Evolutionary conservation across 2,797 vertebrate species (phyloP).

Genomic region (Alcedo atthis): DNA sequence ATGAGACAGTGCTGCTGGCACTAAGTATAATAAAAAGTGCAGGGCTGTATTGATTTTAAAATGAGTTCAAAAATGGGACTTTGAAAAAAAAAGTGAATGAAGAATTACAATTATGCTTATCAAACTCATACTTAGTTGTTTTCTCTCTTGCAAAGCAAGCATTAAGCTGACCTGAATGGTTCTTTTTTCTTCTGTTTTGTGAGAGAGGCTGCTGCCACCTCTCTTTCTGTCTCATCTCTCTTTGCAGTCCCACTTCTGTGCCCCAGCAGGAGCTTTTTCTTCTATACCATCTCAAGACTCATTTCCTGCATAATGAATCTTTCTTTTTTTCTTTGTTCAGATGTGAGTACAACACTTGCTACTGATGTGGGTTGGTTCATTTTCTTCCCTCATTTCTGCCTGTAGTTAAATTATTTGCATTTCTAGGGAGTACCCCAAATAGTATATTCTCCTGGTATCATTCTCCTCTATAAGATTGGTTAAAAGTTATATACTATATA

Average conservation of each 20-base stretch:
- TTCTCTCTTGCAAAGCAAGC: background rate
- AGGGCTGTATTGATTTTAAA: background rate
- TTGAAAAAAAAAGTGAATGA: background rate
- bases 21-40: background rate
- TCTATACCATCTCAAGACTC: background rate
- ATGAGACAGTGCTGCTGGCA: background rate
- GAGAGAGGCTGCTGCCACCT: background rate
- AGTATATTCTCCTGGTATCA: background rate
- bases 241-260: background rate
- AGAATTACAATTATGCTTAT: background rate
- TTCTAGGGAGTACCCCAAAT: background rate
- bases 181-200: background rate
- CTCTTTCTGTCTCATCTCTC: background rate
- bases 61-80: background rate
- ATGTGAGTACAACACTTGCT: background rate
- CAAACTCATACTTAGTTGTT: background rate
- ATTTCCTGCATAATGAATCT: slow-evolving; percentile 4
- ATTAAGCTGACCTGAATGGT: background rate
- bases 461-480: background rate
- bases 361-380: background rate
- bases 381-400: background rate
- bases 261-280: slow-evolving; percentile 5
- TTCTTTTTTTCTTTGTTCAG: background rate
- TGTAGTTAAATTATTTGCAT: background rate
- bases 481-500: background rate